Conservation (phyloP, 2,113 vertebrate genomes). For the Uria aalge region DNA sequence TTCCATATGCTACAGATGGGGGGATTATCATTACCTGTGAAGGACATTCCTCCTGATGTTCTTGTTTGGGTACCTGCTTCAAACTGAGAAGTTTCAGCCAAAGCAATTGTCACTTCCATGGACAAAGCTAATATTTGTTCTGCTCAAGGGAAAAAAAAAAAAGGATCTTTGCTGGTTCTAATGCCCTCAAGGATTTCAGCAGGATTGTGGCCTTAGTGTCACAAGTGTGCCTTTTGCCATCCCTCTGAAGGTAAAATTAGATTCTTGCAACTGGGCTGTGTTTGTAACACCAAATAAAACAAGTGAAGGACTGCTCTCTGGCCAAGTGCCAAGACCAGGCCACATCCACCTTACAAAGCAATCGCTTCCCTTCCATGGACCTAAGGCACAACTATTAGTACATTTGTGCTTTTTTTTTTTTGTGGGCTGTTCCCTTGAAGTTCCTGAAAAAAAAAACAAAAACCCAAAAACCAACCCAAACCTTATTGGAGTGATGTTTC, state of each 20-base stretch:
- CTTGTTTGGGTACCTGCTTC: neutral
- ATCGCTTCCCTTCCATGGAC: neutral
- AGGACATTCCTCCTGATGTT: neutral
- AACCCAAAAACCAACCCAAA: fast-evolving
- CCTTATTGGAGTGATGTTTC: neutral
- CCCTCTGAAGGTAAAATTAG: neutral
- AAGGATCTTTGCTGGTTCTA: neutral
- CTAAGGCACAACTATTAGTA: neutral
- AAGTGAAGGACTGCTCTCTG: neutral
- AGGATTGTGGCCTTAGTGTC: neutral
- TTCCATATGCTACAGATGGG: neutral
- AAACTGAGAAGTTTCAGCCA: neutral
- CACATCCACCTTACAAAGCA: neutral
- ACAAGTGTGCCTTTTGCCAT: neutral
- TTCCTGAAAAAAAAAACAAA: neutral
- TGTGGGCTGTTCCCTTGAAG: neutral
- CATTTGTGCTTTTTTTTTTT: neutral
- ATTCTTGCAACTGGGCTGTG: neutral
- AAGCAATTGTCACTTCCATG: neutral
- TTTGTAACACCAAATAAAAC: neutral
- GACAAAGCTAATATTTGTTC: neutral
- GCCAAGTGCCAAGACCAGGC: neutral
- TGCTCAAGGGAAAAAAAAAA: neutral
- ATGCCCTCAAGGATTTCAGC: neutral
- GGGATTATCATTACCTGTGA: neutral